phyloP scores from a whole-genome alignment of 2,113 vertebrate species.

The Arizona elegans region DNA sequence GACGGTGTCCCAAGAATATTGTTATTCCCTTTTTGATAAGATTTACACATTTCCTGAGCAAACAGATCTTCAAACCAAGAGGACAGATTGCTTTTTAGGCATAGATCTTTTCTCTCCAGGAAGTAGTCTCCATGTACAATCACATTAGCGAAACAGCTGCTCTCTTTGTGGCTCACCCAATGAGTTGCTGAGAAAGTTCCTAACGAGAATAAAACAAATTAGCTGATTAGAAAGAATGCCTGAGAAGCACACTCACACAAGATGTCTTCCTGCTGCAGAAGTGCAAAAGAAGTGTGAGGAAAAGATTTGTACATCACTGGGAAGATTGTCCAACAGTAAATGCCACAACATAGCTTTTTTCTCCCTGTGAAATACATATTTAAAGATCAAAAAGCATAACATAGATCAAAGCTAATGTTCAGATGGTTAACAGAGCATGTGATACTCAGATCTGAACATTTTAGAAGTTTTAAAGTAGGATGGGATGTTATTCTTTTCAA shows the following conservation, averaged over 20 bases:
- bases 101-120: slow-evolving; percentile 50
- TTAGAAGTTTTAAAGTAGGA: slow-evolving; percentile 45
- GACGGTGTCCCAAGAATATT: background rate
- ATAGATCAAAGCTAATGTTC: slow-evolving; percentile 49
- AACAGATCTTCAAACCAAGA: slow-evolving; percentile 35
- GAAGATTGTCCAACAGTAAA: slow-evolving; percentile 16
- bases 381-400: slow-evolving; percentile 26
- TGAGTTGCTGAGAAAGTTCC: slow-evolving; percentile 49
- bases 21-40: slow-evolving; percentile 31
- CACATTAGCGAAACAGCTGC: slow-evolving; percentile 54
- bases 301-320: slow-evolving; percentile 26
- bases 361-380: slow-evolving; percentile 22
- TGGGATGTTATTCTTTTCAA: slow-evolving; percentile 30
- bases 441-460: slow-evolving; percentile 36
- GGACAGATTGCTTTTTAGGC: slow-evolving; percentile 57
- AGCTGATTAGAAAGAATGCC: slow-evolving; percentile 52
- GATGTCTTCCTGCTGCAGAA: slow-evolving; percentile 25
- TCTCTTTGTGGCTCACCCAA: slow-evolving; percentile 43
- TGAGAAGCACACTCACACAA: slow-evolving; percentile 37
- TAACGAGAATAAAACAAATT: slow-evolving; percentile 58
- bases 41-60: slow-evolving; percentile 50
- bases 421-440: slow-evolving; percentile 45
- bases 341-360: slow-evolving; percentile 18
- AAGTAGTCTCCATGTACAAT: slow-evolving; percentile 36
- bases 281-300: slow-evolving; percentile 18